Evolutionary conservation across 2,113 vertebrate species (phyloP), one percentile per base, ranked within the genome.

Genomic region (Daphoenositta chrysoptera): DNA sequence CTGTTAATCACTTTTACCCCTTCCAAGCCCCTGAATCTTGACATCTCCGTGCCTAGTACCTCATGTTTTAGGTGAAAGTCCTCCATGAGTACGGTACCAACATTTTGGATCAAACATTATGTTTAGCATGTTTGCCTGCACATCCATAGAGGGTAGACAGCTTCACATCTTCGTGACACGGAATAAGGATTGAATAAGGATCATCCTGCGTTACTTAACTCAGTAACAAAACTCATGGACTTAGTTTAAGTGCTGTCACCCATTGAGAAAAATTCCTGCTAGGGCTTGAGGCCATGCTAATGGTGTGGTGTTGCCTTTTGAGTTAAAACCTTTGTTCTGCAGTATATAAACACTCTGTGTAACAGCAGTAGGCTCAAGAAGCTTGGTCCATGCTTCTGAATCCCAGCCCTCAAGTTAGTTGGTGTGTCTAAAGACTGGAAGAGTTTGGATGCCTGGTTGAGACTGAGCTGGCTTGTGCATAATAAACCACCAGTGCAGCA

Each of bases 401-500:
- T 83, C 51, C 16, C 28, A 77, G 35, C 9, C 27, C 35, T 54
- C 17, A 3, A 16, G 18, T 58, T 53, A n/a, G 57, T 14, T 53
- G 39, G 15, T 45, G 48, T 63, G 26, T 30, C 19, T 79, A 20
- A 60, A 73, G 48, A 37, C 58, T 42, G 50, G 63, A 61, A 51
- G 54, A 58, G 31, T 61, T 65, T 58, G 78, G 30, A 39, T 7
- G 1, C 31, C 18, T 65, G 7, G 31, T 3, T 90, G 68, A 61
- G 37, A 18, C 48, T 47, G 30, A 54, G 31, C 18, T 37, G 64
- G 47, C 7, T 10, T 0, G 0, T 27, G 37, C 66, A 39, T 4
- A 3, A 50, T 47, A 69, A 40, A 51, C n/a, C 39, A n/a, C 21
- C 26, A 42, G 30, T 0, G 0, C 31, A 33, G 8, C 0, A 1